Percentiles rank a stretch among this genome's conserved stretches.
phyloP scores from a whole-genome alignment of 2,888 invertebrate genomes.

The Monochamus alternatus region DNA sequence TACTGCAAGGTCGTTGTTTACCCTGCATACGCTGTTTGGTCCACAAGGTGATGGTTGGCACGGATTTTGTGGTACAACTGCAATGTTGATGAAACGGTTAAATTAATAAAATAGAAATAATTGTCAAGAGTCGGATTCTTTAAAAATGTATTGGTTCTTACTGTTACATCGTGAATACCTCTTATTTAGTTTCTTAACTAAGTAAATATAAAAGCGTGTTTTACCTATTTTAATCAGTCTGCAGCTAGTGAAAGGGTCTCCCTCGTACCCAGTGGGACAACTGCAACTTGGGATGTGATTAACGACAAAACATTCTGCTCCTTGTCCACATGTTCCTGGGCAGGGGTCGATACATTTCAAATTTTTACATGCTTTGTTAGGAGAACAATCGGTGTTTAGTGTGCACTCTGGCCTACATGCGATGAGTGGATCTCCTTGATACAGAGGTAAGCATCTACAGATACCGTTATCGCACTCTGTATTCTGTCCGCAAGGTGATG shows the following conservation, averaged over 20 bases:
- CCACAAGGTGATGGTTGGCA: constrained; percentile 84
- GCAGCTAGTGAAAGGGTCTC: constrained; percentile 83
- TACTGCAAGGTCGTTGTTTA: constrained; percentile 73
- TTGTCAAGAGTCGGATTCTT: too few species aligned
- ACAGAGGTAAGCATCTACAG: constrained; percentile 82
- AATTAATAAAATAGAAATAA: too few species aligned
- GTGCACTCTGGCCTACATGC: constrained; percentile 87
- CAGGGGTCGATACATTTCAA: constrained; percentile 88
- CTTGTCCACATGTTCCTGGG: constrained; percentile 84
- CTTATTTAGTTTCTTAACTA: not conserved
- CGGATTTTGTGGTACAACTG: constrained; percentile 72
- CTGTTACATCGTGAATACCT: too few species aligned
- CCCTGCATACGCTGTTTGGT: constrained; percentile 79
- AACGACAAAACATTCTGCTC: constrained; percentile 85
- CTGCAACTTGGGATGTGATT: constrained; percentile 89
- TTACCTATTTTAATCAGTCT: constrained; percentile 61
- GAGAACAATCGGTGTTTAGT: constrained; percentile 84
- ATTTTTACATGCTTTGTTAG: constrained; percentile 83
- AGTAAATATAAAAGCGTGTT: not conserved
- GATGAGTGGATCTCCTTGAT: constrained; percentile 82
- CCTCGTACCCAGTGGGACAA: constrained; percentile 81
- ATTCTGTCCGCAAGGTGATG: constrained; percentile 86
- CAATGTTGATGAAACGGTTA: constrained; percentile 9
- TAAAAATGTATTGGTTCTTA: too few species aligned
- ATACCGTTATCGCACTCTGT: constrained; percentile 81